Evolutionary conservation across 2,797 vertebrate species (phyloP).

Genomic region (Platalea minor): DNA sequence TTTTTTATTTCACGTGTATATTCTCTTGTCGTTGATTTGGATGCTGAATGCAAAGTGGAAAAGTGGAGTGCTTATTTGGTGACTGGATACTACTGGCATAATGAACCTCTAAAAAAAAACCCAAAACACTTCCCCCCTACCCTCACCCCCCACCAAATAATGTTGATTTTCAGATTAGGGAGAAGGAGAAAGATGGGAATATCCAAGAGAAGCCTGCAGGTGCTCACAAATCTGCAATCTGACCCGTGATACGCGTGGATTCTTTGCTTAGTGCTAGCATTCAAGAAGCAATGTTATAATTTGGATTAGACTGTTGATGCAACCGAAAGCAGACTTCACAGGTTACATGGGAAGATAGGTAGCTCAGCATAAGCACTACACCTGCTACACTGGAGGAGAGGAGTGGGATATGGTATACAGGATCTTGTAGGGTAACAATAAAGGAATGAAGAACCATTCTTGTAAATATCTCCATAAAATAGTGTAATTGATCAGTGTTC

Average conservation of each 20-base stretch:
- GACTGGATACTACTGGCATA: neutral
- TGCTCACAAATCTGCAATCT: neutral
- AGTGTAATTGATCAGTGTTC: neutral
- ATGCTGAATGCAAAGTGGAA: neutral
- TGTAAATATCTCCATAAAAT: neutral
- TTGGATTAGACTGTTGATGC: neutral
- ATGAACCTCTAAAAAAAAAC: neutral
- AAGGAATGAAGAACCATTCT: neutral
- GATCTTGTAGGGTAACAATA: neutral
- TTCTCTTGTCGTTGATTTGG: neutral
- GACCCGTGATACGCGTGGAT: neutral
- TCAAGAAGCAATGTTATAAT: neutral
- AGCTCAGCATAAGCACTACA: neutral
- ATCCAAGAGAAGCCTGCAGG: neutral
- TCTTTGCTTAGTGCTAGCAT: neutral
- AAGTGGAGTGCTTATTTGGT: neutral
- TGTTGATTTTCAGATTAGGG: neutral
- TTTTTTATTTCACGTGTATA: neutral
- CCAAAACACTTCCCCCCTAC: neutral
- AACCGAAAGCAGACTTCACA: neutral
- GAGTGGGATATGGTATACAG: neutral
- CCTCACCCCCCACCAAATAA: neutral
- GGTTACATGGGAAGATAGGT: neutral
- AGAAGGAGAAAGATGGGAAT: neutral
- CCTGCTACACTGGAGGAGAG: neutral